Evolutionary conservation across 2,888 invertebrate species (phyloP).

Genomic region (Kuschelorhynchus macadamiae): DNA sequence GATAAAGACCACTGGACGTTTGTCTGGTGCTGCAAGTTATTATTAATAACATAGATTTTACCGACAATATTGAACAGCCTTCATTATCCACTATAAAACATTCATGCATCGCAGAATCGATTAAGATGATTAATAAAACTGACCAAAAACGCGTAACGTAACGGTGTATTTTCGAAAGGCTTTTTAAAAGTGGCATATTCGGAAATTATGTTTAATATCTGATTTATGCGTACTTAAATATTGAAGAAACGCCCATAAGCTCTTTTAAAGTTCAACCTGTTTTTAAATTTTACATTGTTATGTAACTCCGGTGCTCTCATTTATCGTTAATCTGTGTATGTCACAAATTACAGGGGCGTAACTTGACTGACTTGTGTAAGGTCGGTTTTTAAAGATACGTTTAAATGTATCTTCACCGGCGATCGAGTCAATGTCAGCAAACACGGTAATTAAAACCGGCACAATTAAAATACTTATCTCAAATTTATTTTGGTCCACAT

Average conservation of each 20-base stretch:
- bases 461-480: too few species aligned
- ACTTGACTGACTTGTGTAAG: slow-evolving; percentile 5
- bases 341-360: slow-evolving; percentile 34
- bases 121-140: background rate
- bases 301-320: slow-evolving; percentile 38
- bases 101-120: too few species aligned
- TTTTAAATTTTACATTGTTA: slow-evolving; percentile 47
- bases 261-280: slow-evolving; percentile 46
- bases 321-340: slow-evolving; percentile 37
- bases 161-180: slow-evolving; percentile 34
- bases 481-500: too few species aligned
- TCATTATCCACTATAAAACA: too few species aligned
- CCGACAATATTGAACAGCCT: too few species aligned
- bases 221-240: slow-evolving; percentile 39
- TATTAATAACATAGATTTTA: too few species aligned
- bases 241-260: slow-evolving; percentile 36
- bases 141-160: slow-evolving; percentile 46
- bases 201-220: slow-evolving; percentile 45
- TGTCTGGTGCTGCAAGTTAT: too few species aligned
- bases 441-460: too few species aligned
- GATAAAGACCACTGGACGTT: too few species aligned
- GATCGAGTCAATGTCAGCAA: too few species aligned
- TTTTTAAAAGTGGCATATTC: slow-evolving; percentile 25
- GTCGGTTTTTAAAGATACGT: background rate
- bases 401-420: background rate